Conservation (phyloP, 2,888 invertebrate genomes). For the Oxycera nigricornis region DNA sequence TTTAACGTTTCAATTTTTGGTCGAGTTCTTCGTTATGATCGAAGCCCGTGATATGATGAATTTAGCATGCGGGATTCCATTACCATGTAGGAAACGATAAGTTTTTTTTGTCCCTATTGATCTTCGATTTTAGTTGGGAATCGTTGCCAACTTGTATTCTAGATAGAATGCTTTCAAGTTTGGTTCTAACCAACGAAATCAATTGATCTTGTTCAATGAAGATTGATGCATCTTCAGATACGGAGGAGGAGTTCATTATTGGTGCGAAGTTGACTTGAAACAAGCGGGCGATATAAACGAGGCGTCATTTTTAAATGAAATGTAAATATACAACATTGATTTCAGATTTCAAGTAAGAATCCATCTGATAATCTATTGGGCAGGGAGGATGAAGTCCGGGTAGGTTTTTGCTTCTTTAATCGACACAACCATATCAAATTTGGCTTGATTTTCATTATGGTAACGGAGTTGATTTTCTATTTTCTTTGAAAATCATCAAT, state of each 20-base stretch:
- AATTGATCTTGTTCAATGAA: neutral
- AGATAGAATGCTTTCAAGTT: neutral
- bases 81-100: constrained; percentile 2
- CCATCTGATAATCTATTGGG: too few relatives aligned
- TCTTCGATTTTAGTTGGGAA: neutral
- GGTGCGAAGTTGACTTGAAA: neutral
- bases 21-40: neutral
- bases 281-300: too few relatives aligned
- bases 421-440: too few relatives aligned
- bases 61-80: constrained; percentile 22
- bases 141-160: neutral
- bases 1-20: neutral
- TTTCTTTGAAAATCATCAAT: too few relatives aligned
- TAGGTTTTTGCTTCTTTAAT: too few relatives aligned
- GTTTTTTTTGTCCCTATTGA: neutral
- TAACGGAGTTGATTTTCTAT: too few relatives aligned
- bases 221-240: neutral
- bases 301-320: too few relatives aligned
- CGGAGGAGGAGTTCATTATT: neutral
- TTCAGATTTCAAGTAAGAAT: too few relatives aligned
- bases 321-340: too few relatives aligned
- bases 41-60: neutral
- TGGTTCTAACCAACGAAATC: neutral
- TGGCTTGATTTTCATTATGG: too few relatives aligned
- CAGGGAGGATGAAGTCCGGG: too few relatives aligned